phyloP scores from a whole-genome alignment of 2,888 invertebrate species.

The Pachymerium ferrugineum region DNA sequence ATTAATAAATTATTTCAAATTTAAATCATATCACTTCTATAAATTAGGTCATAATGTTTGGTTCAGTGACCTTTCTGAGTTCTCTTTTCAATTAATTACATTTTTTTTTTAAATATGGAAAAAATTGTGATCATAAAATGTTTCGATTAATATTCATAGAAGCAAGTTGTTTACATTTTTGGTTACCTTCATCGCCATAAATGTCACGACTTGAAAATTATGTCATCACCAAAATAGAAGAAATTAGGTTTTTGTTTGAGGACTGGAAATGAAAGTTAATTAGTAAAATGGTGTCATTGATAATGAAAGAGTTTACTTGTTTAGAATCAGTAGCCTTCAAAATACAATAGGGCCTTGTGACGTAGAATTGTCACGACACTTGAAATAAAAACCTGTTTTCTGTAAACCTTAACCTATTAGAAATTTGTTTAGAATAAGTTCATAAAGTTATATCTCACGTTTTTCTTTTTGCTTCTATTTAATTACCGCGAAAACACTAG shows the following conservation, averaged over 20 bases:
- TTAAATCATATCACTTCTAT: neutral
- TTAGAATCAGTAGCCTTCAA: slow-evolving; percentile 10
- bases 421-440: no score
- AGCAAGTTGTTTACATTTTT: neutral
- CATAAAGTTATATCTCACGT: no score
- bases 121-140: no score
- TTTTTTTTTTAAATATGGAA: neutral
- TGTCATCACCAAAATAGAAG: neutral
- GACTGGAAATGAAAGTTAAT: neutral
- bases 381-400: neutral
- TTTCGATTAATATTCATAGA: no score
- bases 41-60: neutral
- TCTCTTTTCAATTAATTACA: neutral
- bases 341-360: neutral
- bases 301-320: slow-evolving; percentile 7
- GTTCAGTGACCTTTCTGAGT: neutral
- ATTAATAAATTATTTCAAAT: slow-evolving; percentile 23
- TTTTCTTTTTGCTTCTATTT: no score
- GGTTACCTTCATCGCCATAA: neutral
- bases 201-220: neutral
- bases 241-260: neutral
- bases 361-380: neutral
- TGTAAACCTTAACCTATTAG: no score
- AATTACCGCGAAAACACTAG: no score
- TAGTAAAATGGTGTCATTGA: slow-evolving; percentile 20